Evolutionary conservation across 2,888 invertebrate genomes (phyloP).

Genomic region (Leptarthrus brevirostris): DNA sequence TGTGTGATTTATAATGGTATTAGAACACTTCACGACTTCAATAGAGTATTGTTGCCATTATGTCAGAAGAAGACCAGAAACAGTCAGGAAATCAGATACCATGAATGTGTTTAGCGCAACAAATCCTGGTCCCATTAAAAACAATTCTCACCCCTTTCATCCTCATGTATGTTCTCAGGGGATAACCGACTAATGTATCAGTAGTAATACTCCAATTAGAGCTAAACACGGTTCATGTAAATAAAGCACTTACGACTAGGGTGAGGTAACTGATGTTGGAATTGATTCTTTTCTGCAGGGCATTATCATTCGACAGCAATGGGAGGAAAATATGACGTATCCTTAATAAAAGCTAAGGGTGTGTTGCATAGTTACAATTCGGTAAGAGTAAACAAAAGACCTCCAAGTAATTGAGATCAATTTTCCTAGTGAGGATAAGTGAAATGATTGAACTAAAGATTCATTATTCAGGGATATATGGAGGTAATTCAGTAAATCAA

Average conservation of each 20-base stretch:
- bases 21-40: constrained; percentile 26
- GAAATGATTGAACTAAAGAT: too few relatives aligned
- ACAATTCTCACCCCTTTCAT: constrained; percentile 25
- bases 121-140: not conserved
- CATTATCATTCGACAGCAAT: not conserved
- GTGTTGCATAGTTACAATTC: constrained; percentile 9
- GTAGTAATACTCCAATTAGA: constrained; percentile 35
- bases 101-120: not conserved
- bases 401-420: constrained; percentile 17
- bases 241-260: constrained; percentile 1
- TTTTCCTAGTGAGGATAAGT: too few relatives aligned
- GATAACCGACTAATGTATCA: constrained; percentile 13
- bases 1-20: constrained; percentile 11
- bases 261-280: not conserved
- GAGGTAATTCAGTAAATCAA: too few relatives aligned
- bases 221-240: constrained; percentile 9
- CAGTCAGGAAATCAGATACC: not conserved
- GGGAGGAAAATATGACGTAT: not conserved
- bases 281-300: not conserved
- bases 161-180: not conserved
- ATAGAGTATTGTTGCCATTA: too few relatives aligned
- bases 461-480: too few relatives aligned
- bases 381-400: not conserved
- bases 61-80: not conserved
- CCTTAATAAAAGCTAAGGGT: constrained; percentile 8